These are phyloP conservation scores for Morus bassanus DNA, from an alignment of 2,797 vertebrate species.

Conservation along the genomic window DNA sequence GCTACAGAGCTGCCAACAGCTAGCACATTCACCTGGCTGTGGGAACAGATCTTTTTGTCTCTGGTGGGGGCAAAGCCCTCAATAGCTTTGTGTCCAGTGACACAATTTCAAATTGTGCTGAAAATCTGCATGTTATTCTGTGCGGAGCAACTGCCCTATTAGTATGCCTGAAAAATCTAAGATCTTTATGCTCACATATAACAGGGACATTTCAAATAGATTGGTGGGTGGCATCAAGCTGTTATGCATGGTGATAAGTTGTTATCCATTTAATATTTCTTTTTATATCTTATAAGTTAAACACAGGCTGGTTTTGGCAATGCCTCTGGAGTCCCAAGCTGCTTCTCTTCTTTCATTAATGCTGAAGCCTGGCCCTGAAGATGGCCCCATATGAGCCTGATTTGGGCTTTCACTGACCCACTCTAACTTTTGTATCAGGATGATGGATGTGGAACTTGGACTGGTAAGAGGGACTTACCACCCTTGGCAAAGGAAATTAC, in stretches of 20 bases:
- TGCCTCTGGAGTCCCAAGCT: background rate
- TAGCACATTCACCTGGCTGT: background rate
- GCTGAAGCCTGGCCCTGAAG: background rate
- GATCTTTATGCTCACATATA: background rate
- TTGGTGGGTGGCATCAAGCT: background rate
- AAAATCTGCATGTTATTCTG: background rate
- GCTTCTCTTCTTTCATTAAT: background rate
- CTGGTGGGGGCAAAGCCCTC: accelerated
- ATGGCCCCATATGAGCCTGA: background rate
- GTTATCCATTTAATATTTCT: background rate
- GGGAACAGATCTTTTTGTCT: background rate
- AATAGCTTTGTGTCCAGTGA: background rate
- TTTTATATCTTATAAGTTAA: background rate
- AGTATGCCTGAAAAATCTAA: background rate
- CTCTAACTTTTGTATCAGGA: background rate
- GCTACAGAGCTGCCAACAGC: background rate
- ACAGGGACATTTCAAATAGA: background rate
- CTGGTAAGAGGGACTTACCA: background rate
- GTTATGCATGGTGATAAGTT: background rate
- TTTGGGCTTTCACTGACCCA: background rate
- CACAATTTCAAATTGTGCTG: background rate
- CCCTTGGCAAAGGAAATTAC: background rate
- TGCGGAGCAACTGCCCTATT: background rate
- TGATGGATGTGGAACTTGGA: background rate
- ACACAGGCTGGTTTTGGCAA: background rate